These are phyloP conservation scores for Phrynocephalus vlangalii DNA, from an alignment of 2,797 vertebrate genomes.

Conservation along the genomic window DNA sequence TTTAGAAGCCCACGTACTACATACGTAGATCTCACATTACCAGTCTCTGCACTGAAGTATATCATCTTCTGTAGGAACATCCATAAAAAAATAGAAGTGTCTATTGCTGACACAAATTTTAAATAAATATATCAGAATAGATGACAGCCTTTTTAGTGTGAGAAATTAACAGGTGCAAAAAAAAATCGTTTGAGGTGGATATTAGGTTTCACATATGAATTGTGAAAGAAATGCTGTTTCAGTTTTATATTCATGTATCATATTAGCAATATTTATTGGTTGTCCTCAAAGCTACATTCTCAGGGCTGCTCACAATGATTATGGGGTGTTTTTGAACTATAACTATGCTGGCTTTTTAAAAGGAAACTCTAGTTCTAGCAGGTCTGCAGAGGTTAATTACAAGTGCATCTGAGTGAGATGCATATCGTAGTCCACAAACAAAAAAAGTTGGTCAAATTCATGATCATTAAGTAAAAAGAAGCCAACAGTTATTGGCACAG, in stretches of 20 bases:
- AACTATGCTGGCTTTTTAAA: conserved; percentile 1
- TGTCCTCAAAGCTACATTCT: background rate
- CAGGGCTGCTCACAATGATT: background rate
- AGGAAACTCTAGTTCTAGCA: background rate
- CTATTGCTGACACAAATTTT: background rate
- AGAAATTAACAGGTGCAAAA: conserved; percentile 3
- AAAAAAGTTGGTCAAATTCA: conserved; percentile 8
- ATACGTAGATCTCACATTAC: too few relatives aligned
- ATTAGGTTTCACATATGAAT: background rate
- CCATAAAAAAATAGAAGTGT: rapidly evolving
- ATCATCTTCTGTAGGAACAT: rapidly evolving
- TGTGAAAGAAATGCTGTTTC: background rate
- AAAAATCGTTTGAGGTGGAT: background rate
- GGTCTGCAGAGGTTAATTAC: background rate
- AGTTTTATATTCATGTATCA: background rate
- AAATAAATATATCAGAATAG: background rate
- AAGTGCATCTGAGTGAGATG: background rate
- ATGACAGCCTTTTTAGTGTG: background rate
- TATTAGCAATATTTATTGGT: background rate
- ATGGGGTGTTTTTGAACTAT: background rate
- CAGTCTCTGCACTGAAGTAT: background rate
- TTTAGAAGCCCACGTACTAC: background rate
- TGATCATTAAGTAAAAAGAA: conserved; percentile 12
- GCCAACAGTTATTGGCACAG: conserved; percentile 1
- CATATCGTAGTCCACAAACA: background rate